Conservation (phyloP, 2,888 invertebrate genomes). For the Poecilus cupreus region DNA sequence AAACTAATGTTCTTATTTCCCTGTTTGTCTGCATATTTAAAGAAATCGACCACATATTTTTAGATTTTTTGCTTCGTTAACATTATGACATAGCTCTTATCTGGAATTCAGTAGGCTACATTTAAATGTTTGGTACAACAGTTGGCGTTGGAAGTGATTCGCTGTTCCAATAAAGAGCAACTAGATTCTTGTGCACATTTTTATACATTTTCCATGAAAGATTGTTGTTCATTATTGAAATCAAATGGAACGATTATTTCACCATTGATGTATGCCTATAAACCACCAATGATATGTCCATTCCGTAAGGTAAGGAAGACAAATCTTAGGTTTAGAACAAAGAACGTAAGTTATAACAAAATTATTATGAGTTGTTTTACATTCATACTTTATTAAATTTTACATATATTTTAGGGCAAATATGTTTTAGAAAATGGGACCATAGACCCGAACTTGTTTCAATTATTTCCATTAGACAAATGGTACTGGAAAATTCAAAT, state of each 20-base stretch:
- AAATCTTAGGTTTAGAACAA: too few species aligned
- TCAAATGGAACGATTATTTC: neutral
- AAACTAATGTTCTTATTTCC: too few species aligned
- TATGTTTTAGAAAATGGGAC: neutral
- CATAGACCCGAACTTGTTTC: neutral
- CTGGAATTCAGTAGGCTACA: too few species aligned
- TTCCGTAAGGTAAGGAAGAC: neutral
- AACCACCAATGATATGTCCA: neutral
- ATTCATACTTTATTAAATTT: neutral
- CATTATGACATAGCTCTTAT: too few species aligned
- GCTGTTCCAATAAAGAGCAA: neutral
- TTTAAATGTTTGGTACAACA: neutral
- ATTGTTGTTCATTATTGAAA: neutral
- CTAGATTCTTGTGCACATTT: neutral
- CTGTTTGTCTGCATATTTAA: too few species aligned
- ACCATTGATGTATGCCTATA: neutral
- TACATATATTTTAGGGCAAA: neutral
- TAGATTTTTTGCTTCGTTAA: too few species aligned
- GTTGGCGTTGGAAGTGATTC: neutral
- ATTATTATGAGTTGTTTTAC: neutral
- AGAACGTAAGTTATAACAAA: too few species aligned
- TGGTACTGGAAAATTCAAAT: constrained; percentile 5
- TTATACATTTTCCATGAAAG: neutral
- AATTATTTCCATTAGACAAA: constrained; percentile 6
- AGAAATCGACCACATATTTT: too few species aligned